Percentiles rank a stretch among this genome's conserved stretches.
Conservation (phyloP, 2,797 vertebrate species). For the Echiichthys vipera region DNA sequence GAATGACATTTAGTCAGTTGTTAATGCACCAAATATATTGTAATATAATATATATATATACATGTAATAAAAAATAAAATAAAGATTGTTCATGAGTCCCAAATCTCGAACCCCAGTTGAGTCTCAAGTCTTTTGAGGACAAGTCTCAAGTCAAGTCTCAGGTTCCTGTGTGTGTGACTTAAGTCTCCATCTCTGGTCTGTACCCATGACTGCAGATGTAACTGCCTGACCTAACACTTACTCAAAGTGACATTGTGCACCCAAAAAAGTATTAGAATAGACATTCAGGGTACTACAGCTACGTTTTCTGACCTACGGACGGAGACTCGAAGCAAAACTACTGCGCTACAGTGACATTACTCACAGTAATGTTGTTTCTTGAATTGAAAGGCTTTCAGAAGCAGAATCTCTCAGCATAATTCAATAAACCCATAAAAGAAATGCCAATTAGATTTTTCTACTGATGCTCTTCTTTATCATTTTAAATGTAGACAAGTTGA, state of each 20-base stretch:
- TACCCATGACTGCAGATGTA: conserved; percentile 16
- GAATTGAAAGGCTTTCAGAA: conserved; percentile 15
- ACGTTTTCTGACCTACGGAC: conserved; percentile 8
- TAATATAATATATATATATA: too few species aligned
- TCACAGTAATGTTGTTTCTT: conserved; percentile 31
- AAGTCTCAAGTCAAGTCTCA: too few species aligned
- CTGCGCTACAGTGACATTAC: conserved; percentile 1
- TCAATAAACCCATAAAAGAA: conserved; percentile 31
- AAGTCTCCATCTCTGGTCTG: too few species aligned
- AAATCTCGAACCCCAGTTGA: too few species aligned
- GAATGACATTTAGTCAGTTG: too few species aligned
- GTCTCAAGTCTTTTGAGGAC: too few species aligned
- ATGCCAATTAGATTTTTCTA: conserved; percentile 39
- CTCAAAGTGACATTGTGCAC: conserved; percentile 42
- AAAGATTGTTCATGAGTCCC: too few species aligned
- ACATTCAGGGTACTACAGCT: conserved; percentile 8
- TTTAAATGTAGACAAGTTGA: conserved; percentile 42
- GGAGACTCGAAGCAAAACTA: background rate
- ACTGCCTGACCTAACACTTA: conserved; percentile 23
- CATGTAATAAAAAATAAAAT: too few species aligned
- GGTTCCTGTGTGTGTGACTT: too few species aligned
- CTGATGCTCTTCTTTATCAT: conserved; percentile 33
- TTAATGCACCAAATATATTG: too few species aligned
- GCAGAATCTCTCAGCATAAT: conserved; percentile 22
- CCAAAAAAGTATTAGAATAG: conserved; percentile 19